Conservation (phyloP, 2,888 invertebrate species). For the Diplolepis rosae region DNA sequence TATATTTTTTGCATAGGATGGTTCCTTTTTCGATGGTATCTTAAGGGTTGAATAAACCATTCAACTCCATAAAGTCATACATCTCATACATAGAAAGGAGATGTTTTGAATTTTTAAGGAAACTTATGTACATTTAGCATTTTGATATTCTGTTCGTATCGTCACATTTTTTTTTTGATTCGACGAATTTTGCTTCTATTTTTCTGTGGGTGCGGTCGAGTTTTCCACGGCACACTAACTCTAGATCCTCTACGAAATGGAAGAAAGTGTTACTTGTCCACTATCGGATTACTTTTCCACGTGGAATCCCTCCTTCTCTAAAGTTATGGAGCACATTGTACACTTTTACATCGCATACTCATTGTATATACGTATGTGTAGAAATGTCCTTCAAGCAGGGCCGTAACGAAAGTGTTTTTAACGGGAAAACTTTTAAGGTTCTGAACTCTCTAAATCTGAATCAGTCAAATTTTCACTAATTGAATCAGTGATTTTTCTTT, state of each 20-base stretch:
- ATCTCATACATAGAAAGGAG: conserved; percentile 25
- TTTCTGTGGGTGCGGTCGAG: conserved; percentile 18
- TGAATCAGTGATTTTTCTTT: too few relatives aligned
- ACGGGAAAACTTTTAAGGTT: too few relatives aligned
- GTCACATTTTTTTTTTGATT: neutral
- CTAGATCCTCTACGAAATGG: conserved; percentile 3
- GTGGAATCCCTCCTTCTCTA: neutral
- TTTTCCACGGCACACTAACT: neutral
- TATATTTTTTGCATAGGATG: neutral
- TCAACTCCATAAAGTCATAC: conserved; percentile 23
- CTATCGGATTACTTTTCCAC: conserved; percentile 30
- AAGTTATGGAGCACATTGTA: conserved; percentile 6
- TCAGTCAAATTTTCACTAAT: too few relatives aligned
- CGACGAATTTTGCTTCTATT: neutral
- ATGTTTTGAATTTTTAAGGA: neutral
- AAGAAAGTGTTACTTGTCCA: conserved; percentile 20
- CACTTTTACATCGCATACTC: neutral
- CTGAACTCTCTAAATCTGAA: too few relatives aligned
- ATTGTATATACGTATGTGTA: neutral
- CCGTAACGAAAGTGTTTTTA: neutral
- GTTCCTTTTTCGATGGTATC: conserved; percentile 9
- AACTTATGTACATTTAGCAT: neutral
- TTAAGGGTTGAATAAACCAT: conserved; percentile 14
- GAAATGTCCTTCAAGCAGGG: neutral
- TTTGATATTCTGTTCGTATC: neutral